A percentile compares a stretch with the other conserved stretches of the same genome.
Evolutionary conservation across 2,797 vertebrate species (phyloP).

Genomic region (Spinibarbus caldwelli): DNA sequence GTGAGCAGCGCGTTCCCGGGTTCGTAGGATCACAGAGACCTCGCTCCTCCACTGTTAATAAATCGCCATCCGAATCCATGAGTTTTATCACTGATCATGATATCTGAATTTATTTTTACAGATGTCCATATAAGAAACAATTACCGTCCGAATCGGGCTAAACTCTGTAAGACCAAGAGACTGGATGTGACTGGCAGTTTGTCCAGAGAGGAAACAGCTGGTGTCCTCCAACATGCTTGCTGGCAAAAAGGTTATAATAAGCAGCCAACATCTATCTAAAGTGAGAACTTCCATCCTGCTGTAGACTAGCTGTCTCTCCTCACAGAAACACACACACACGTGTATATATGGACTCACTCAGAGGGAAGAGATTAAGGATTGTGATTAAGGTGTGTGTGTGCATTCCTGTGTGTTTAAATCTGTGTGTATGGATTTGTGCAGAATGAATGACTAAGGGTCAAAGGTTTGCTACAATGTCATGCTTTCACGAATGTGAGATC

Average conservation of each 20-base stretch:
- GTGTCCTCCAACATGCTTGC: constrained; percentile 46
- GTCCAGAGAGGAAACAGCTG: constrained; percentile 70
- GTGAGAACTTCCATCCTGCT: constrained; percentile 62
- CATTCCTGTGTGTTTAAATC: background rate
- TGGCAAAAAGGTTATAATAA: constrained; percentile 67
- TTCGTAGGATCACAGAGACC: no score
- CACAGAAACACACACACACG: background rate
- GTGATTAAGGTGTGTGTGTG: background rate
- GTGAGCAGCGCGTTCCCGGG: no score
- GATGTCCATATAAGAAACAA: no score
- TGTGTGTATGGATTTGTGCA: background rate
- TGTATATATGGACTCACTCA: background rate
- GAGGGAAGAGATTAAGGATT: background rate
- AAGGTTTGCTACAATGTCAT: background rate
- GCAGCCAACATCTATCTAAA: constrained; percentile 68
- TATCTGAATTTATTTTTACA: no score
- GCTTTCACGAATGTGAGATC: background rate
- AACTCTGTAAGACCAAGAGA: constrained; percentile 12
- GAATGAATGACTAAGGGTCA: background rate
- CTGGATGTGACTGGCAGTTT: constrained; percentile 40
- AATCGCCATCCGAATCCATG: no score
- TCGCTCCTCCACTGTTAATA: no score
- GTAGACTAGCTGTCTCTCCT: constrained; percentile 40
- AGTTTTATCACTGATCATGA: no score
- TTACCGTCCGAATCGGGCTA: no score